Conservation (phyloP, 2,113 vertebrate genomes). For the Macaca mulatta region DNA sequence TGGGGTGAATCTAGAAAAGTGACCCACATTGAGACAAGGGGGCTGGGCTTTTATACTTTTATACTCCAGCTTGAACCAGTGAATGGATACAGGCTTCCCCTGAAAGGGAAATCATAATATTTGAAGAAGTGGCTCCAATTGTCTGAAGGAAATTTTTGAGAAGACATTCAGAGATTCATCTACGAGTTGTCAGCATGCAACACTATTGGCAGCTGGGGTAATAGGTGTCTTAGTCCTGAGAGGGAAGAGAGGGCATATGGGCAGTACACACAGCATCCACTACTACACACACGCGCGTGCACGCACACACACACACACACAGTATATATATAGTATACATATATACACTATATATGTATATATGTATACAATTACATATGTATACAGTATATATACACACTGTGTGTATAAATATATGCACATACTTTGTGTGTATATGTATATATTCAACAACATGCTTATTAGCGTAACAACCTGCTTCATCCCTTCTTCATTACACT, state of each 20-base stretch:
- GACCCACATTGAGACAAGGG: not conserved
- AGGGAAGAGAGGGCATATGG: not conserved
- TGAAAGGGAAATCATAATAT: not conserved
- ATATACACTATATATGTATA: too few relatives aligned
- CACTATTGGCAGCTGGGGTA: not conserved
- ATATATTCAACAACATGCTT: too few relatives aligned
- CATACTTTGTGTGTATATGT: too few relatives aligned
- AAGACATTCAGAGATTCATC: not conserved
- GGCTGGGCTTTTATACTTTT: not conserved
- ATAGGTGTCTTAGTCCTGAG: not conserved
- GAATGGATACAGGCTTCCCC: not conserved
- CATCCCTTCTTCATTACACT: not conserved
- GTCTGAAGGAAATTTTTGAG: not conserved
- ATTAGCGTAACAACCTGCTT: not conserved
- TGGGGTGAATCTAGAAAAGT: not conserved
- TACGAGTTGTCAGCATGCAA: not conserved
- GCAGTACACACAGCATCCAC: not conserved
- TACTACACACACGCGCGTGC: not conserved
- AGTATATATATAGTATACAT: too few relatives aligned
- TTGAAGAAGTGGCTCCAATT: not conserved
- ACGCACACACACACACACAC: too few relatives aligned
- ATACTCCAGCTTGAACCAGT: not conserved
- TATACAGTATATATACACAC: too few relatives aligned
- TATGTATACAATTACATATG: too few relatives aligned
- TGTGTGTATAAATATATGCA: too few relatives aligned